These are phyloP conservation scores for Drepanosiphum platanoidis DNA, from an alignment of 2,888 invertebrate genomes.

Conservation along the genomic window DNA sequence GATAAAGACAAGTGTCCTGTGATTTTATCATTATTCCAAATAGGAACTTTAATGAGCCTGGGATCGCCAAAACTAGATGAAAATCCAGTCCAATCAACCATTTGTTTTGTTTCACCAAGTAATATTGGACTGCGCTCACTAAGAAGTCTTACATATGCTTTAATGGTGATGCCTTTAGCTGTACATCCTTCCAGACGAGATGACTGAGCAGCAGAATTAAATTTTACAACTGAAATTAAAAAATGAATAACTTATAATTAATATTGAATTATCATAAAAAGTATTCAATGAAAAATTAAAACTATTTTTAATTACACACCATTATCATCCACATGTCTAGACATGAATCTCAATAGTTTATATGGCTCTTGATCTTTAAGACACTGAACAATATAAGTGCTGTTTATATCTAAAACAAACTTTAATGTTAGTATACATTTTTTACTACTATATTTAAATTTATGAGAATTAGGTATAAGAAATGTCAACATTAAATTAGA, in stretches of 20 bases:
- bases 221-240: conserved; percentile 40
- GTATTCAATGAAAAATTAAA: not conserved
- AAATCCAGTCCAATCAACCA: conserved; percentile 58
- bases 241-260: not conserved
- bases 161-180: conserved; percentile 46
- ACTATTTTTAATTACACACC: conserved; percentile 15
- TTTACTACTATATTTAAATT: not conserved
- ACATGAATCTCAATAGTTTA: conserved; percentile 32
- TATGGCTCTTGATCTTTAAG: conserved; percentile 52
- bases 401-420: conserved; percentile 37
- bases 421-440: too few species aligned
- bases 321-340: conserved; percentile 42
- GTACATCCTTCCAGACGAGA: conserved; percentile 33
- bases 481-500: not conserved
- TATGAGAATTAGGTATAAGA: not conserved
- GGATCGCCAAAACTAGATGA: conserved; percentile 6
- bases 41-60: conserved; percentile 45
- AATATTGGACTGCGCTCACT: conserved; percentile 27
- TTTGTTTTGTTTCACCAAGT: conserved; percentile 57
- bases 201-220: conserved; percentile 23
- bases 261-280: not conserved
- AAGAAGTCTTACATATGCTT: conserved; percentile 38
- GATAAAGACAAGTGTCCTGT: conserved; percentile 53
- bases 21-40: conserved; percentile 48
- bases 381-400: conserved; percentile 46